Evolutionary conservation across 2,113 vertebrate genomes (phyloP), one percentile per base, ranked within the genome.

Genomic region (Piaya cayana): DNA sequence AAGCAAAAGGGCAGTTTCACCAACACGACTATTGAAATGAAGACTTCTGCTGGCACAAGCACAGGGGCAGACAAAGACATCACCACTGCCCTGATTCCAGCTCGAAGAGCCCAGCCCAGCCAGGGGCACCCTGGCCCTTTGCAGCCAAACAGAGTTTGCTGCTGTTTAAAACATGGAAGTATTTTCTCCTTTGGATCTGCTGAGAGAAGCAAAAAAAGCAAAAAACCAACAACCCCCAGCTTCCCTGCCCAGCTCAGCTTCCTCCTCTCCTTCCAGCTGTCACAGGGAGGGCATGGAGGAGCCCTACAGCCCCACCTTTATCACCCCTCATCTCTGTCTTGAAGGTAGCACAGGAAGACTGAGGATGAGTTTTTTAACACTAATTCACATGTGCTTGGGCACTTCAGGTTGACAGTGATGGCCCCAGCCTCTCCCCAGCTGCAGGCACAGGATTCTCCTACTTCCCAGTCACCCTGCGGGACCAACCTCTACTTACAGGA

Each of bases 401-500:
- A 25, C 52, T 19, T 65, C 19, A 2, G 6, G 2, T 2, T 0
- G 1, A 64, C 43, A 22, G 11, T 29, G 58, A 19, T 8, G 12
- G 26, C 26, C 65, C 30, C 18, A 21, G 43, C 4, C 45, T 56
- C 43, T 42, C 37, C 39, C 42, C 55, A n/a, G 63, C 21, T 42
- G 11, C 39, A 10, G 39, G 9, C 49, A 43, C 29, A 11, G 36
- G 29, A 21, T 12, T 56, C 25, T 76, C 15, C 71, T 77, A 55
- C 50, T 42, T 37, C 43, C 22, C 11, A 0, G 8, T 16, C 56
- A 15, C 21, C 13, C 12, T 15, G 22, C 1, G 13, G 26, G 6
- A 27, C 16, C 59, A 67, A 34, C 39, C 32, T 22, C 53, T 90
- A 97, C 98, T 96, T 68, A 98, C 97, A 96, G 82, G 18, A 95